Conservation (phyloP, 2,797 vertebrate genomes). For the Rhincodon typus region DNA sequence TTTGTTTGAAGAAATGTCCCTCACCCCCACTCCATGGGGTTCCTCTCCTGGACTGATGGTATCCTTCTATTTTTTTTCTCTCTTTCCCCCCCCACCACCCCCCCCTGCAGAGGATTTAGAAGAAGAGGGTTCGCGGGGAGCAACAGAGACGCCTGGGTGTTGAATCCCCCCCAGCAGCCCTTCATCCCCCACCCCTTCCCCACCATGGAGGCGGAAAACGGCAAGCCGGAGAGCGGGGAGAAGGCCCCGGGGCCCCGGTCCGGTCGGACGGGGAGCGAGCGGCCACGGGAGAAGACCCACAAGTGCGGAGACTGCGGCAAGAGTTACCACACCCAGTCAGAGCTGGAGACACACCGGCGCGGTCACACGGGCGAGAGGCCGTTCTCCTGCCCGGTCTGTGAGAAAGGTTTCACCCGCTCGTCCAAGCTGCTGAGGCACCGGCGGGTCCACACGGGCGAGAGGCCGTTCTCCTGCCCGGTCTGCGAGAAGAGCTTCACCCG, state of each 20-base stretch:
- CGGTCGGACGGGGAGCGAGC: not conserved
- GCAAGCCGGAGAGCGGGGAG: not conserved
- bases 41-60: not conserved
- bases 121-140: not conserved
- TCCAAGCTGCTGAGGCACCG: conserved; percentile 82
- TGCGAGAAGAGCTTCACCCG: conserved; percentile 27
- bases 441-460: conserved; percentile 61
- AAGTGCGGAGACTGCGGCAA: conserved; percentile 81
- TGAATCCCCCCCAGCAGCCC: too few species aligned
- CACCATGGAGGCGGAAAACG: not conserved
- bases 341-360: conserved; percentile 74
- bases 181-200: too few species aligned
- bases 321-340: conserved; percentile 79
- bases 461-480: not conserved
- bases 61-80: not conserved
- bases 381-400: conserved; percentile 80
- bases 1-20: too few species aligned
- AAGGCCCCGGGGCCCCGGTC: too few species aligned
- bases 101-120: not conserved
- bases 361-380: conserved; percentile 60
- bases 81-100: too few species aligned
- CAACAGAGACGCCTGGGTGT: too few species aligned
- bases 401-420: conserved; percentile 85
- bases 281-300: conserved; percentile 60
- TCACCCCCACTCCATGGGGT: not conserved